phyloP scores from a whole-genome alignment of 2,797 vertebrate species.

The Halcyon chelicuti region DNA sequence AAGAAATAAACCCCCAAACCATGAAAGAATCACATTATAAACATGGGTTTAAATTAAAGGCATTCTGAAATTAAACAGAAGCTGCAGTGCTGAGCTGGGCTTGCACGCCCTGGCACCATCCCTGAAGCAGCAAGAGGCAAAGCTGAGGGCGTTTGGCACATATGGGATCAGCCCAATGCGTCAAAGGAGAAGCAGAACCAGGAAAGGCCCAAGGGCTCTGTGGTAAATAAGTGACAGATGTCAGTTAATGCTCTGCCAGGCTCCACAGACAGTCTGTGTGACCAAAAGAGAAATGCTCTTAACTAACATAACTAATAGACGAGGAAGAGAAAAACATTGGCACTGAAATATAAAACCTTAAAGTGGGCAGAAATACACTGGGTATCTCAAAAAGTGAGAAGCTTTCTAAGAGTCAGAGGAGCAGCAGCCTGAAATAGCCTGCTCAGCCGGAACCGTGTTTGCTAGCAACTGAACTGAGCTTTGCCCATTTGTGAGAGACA shows the following conservation, averaged over 20 bases:
- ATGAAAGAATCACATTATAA: not conserved
- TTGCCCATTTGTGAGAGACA: not conserved
- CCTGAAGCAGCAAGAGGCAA: not conserved
- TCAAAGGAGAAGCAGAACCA: not conserved
- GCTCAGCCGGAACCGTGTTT: not conserved
- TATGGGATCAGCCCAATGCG: rapidly evolving
- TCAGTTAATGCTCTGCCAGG: not conserved
- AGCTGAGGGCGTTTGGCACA: not conserved
- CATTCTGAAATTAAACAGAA: not conserved
- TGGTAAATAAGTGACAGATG: not conserved
- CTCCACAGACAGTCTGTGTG: not conserved
- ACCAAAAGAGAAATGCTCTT: not conserved
- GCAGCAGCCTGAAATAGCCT: not conserved
- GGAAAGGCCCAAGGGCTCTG: not conserved
- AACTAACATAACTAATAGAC: not conserved
- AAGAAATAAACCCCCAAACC: not conserved
- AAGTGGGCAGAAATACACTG: not conserved
- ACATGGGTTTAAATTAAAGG: not conserved
- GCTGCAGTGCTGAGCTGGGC: not conserved
- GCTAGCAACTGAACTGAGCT: not conserved
- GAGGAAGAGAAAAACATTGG: not conserved
- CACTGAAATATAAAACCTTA: not conserved
- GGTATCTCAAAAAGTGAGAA: not conserved
- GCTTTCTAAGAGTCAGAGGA: not conserved
- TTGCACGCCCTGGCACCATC: rapidly evolving